Evolutionary conservation across 2,888 invertebrate species (phyloP).

Genomic region (Netelia fuscicornis): DNA sequence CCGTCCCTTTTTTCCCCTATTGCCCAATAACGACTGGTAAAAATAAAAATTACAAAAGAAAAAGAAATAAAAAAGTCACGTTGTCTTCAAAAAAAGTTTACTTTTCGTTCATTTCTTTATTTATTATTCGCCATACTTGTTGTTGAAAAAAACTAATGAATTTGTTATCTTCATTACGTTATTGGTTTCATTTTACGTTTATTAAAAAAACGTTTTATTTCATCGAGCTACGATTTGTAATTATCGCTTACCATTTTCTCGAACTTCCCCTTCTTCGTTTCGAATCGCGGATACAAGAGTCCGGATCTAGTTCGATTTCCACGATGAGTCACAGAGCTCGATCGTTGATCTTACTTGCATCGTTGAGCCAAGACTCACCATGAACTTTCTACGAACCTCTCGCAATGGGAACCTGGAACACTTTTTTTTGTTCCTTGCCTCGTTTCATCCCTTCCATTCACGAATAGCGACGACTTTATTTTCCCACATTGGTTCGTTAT

Average conservation of each 20-base stretch:
- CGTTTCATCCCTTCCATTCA: background rate
- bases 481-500: background rate
- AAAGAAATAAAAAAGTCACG: background rate
- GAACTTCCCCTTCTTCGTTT: conserved; percentile 9
- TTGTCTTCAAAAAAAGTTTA: too few species aligned
- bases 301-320: conserved; percentile 55
- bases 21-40: background rate
- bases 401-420: conserved; percentile 29
- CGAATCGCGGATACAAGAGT: conserved; percentile 10
- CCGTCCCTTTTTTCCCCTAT: background rate
- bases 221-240: too few species aligned
- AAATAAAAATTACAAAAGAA: background rate
- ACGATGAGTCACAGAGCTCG: conserved; percentile 49
- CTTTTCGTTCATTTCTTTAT: too few species aligned
- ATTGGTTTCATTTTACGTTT: too few species aligned
- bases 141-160: too few species aligned
- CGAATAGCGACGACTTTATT: background rate
- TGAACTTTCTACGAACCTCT: conserved; percentile 55
- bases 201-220: too few species aligned
- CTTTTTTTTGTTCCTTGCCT: conserved; percentile 1
- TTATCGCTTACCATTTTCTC: too few species aligned
- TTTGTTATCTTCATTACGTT: too few species aligned
- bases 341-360: conserved; percentile 13
- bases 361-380: background rate
- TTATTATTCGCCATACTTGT: too few species aligned